phyloP scores from a whole-genome alignment of 2,113 vertebrate genomes.

The Myiozetetes cayanensis region DNA sequence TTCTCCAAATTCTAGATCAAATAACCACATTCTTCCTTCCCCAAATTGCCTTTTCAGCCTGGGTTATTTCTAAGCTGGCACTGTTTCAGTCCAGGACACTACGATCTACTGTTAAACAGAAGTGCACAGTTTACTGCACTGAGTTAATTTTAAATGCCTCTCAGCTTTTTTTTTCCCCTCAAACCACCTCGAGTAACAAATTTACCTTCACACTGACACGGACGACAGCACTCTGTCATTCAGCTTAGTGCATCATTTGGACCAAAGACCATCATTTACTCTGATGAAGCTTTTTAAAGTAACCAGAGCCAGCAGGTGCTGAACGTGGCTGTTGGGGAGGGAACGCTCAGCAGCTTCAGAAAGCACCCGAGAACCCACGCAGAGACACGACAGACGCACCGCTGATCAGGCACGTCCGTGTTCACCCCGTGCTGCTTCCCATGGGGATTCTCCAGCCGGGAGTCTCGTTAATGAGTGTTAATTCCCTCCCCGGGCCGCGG shows the following conservation, averaged over 20 bases:
- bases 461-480: not conserved
- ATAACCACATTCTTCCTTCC: not conserved
- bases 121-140: not conserved
- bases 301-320: not conserved
- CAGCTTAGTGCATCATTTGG: not conserved
- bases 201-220: not conserved
- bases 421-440: not conserved
- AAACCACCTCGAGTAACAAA: not conserved
- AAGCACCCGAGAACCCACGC: not conserved
- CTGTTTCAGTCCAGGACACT: not conserved
- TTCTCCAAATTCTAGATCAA: not conserved
- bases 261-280: not conserved
- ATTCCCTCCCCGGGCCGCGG: not conserved
- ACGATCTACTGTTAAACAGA: not conserved
- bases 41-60: not conserved
- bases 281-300: not conserved
- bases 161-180: not conserved
- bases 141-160: not conserved
- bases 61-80: not conserved
- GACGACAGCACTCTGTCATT: not conserved
- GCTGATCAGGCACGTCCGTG: too few species aligned
- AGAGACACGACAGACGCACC: not conserved
- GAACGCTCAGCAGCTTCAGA: not conserved
- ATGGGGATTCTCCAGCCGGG: not conserved
- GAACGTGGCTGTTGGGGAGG: not conserved